These are phyloP conservation scores for Prunella strophiata DNA, from an alignment of 2,797 vertebrate species.

Conservation along the genomic window DNA sequence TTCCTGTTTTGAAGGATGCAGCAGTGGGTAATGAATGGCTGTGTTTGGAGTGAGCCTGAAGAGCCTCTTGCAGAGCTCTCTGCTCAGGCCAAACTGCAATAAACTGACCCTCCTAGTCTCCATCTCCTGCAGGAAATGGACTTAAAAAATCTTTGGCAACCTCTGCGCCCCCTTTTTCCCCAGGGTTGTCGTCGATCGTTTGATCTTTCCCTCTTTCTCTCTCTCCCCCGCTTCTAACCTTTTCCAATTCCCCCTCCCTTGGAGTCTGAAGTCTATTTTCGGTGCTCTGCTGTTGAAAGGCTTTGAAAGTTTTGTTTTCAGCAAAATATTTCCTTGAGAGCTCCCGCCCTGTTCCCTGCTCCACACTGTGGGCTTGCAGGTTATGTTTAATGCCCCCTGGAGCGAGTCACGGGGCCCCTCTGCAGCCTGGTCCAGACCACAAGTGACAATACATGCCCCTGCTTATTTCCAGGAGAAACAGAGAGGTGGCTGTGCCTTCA, in stretches of 20 bases:
- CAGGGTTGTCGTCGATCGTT: constrained; percentile 34
- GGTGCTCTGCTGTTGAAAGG: constrained; percentile 54
- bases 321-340: constrained; percentile 73
- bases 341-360: constrained; percentile 44
- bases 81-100: constrained; percentile 27
- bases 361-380: background rate
- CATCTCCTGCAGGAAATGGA: constrained; percentile 65
- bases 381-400: background rate
- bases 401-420: background rate
- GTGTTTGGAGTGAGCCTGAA: constrained; percentile 53
- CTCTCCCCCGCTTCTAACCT: constrained; percentile 49
- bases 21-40: constrained; percentile 64
- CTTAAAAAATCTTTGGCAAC: constrained; percentile 67
- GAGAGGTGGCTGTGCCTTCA: background rate
- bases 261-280: constrained; percentile 70
- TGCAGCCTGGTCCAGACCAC: fast-evolving
- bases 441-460: background rate
- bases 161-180: constrained; percentile 52
- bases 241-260: constrained; percentile 61
- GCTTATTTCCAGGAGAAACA: background rate
- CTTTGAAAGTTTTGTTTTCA: constrained; percentile 71
- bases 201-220: constrained; percentile 45
- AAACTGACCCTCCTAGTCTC: constrained; percentile 31
- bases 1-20: constrained; percentile 75
- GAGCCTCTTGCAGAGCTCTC: constrained; percentile 47